Conservation (phyloP, 2,113 vertebrate genomes). For the Pipa parva region DNA sequence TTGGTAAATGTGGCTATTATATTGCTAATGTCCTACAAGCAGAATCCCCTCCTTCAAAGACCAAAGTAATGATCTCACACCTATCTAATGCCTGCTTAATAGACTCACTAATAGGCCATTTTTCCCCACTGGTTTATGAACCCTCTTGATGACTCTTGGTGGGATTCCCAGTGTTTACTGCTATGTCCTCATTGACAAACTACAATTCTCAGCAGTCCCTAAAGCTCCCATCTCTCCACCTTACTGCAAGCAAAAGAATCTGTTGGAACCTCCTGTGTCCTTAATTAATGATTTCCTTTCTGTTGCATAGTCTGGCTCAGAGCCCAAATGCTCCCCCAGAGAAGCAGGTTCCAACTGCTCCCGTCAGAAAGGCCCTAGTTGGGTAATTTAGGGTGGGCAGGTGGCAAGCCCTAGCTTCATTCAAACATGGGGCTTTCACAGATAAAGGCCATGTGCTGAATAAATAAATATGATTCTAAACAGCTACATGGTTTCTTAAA, state of each 20-base stretch:
- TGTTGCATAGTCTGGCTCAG: constrained; percentile 56
- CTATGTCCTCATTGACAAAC: constrained; percentile 26
- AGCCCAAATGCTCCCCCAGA: constrained; percentile 49
- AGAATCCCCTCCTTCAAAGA: constrained; percentile 66
- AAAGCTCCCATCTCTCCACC: constrained; percentile 52
- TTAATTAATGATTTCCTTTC: constrained; percentile 65
- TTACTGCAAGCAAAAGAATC: constrained; percentile 60
- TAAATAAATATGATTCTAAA: neutral
- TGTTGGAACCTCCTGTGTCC: constrained; percentile 54
- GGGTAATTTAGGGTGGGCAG: constrained; percentile 13
- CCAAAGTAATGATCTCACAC: constrained; percentile 72
- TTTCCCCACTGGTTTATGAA: constrained; percentile 56
- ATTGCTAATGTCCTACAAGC: constrained; percentile 62
- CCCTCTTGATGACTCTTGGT: constrained; percentile 40
- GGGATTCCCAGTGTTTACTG: constrained; percentile 22
- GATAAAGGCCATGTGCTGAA: neutral
- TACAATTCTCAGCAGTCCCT: constrained; percentile 45
- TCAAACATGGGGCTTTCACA: neutral
- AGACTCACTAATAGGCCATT: constrained; percentile 64
- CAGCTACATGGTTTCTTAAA: neutral
- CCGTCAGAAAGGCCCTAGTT: constrained; percentile 15
- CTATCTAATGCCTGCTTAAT: constrained; percentile 63
- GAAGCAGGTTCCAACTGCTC: constrained; percentile 38
- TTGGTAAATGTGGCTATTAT: constrained; percentile 48
- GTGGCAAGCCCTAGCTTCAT: constrained; percentile 10